These are phyloP conservation scores for Erpornis zantholeuca DNA, from an alignment of 2,113 vertebrate genomes.

Conservation along the genomic window DNA sequence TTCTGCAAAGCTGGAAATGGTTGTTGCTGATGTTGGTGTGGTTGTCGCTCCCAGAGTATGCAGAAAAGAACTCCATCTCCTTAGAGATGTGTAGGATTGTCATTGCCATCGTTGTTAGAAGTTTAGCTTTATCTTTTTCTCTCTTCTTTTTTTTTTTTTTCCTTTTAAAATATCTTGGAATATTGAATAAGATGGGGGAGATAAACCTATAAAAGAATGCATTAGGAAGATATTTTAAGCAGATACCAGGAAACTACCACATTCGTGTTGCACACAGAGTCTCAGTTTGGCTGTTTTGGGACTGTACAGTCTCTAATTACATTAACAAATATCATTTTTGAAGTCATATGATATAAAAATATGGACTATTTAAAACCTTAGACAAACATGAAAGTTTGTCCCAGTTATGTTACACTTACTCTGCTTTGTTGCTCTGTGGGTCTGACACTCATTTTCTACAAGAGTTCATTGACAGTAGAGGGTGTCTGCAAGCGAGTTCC, in stretches of 20 bases:
- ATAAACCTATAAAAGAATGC: background rate
- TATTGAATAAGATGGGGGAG: background rate
- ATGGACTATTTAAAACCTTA: background rate
- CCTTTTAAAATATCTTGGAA: background rate
- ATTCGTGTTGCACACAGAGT: background rate
- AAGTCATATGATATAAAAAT: conserved; percentile 5
- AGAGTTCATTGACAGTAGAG: background rate
- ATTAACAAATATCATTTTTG: background rate
- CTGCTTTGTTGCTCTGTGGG: background rate
- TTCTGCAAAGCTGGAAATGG: background rate
- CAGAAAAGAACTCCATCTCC: background rate
- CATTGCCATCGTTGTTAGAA: background rate
- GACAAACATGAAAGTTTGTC: background rate
- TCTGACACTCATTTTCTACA: background rate
- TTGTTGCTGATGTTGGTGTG: background rate
- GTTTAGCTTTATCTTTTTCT: background rate
- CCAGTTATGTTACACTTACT: background rate
- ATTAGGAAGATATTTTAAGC: background rate
- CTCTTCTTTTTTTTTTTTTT: background rate
- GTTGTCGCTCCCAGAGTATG: background rate
- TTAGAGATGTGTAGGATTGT: background rate
- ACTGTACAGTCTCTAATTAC: conserved; percentile 1
- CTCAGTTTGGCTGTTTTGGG: background rate
- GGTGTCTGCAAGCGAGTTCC: background rate
- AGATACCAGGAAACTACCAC: background rate